A percentile compares a stretch with the other conserved stretches of the same genome.
phyloP scores from a whole-genome alignment of 1,140 invertebrate genomes.

The Micrasema longulum region DNA sequence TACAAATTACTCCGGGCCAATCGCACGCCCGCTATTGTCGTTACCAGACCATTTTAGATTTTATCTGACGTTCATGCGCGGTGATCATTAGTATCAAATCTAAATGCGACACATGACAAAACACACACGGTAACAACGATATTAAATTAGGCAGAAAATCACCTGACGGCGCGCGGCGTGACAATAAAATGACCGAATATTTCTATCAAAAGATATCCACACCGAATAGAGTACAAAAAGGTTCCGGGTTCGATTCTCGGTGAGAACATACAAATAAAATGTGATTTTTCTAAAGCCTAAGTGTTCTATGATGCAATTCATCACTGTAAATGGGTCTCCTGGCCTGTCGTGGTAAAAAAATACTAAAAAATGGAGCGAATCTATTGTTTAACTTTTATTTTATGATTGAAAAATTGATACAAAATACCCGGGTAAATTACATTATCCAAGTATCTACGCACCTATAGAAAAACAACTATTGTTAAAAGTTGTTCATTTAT shows the following conservation, averaged over 20 bases:
- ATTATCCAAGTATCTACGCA: too few relatives aligned
- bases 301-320: too few relatives aligned
- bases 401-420: neutral
- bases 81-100: constrained; percentile 44
- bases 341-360: too few relatives aligned
- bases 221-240: constrained; percentile 7
- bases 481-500: too few relatives aligned
- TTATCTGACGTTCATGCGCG: constrained; percentile 35
- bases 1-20: constrained; percentile 35
- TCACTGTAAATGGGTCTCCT: too few relatives aligned
- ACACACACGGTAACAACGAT: constrained; percentile 17
- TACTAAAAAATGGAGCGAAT: neutral
- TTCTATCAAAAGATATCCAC: constrained; percentile 26
- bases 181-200: constrained; percentile 36
- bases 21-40: constrained; percentile 32
- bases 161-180: constrained; percentile 27
- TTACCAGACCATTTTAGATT: constrained; percentile 42
- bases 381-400: neutral
- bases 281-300: neutral
- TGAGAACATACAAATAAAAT: neutral
- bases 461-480: too few relatives aligned
- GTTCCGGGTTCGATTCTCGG: neutral
- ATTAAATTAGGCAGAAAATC: constrained; percentile 47
- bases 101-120: constrained; percentile 38
- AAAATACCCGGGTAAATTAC: too few relatives aligned